Evolutionary conservation across 2,113 vertebrate genomes (phyloP), one percentile per base, ranked within the genome.

Genomic region (Gallinago paraguaiae): DNA sequence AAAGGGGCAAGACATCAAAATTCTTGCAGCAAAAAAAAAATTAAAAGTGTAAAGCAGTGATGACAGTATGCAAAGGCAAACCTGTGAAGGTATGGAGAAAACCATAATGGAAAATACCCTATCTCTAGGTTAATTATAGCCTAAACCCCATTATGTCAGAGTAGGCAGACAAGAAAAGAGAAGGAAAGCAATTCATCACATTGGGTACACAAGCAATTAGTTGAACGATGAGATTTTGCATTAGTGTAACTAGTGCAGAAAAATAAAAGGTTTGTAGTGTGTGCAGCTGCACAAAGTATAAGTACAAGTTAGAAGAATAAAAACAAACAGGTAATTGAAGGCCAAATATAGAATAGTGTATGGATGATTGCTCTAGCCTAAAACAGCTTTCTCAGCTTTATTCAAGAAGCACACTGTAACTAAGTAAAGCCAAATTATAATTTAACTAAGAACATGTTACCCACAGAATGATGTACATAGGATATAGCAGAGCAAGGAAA

Each of bases 71-170:
- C 6, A 88, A 92, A 95, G 18, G 9, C 11, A 92, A 70, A 81
- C 50, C 25, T 90, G 25, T 67, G n/a, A 83, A 81, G 37, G 45
- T 78, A 59, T 67, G 68, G 50, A 92, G 76, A 86, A 93, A 90
- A 80, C 8, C 37, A 23, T 69, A 67, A 81, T 80, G 51, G 59
- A 88, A 92, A 90, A 86, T 67, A 37, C 8, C 56, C 54, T 75
- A 51, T 23, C 88, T 93, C 37, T 86, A 67, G 64, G 68, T 93
- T 95, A 93, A 95, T 94, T 92, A 92, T 67, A 91, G 51, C 56
- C 57, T 92, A 78, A 93, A 94, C 45, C 15, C 2, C 51, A 56
- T 90, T 88, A 81, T 90, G 68, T 63, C 82, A 90, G 80, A 90
- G 22, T 11, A 94, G n/a, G 24, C 33, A 83, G 76, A 88, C 67